Conservation (phyloP, 2,888 invertebrate species). For the Gryllus longicercus region DNA sequence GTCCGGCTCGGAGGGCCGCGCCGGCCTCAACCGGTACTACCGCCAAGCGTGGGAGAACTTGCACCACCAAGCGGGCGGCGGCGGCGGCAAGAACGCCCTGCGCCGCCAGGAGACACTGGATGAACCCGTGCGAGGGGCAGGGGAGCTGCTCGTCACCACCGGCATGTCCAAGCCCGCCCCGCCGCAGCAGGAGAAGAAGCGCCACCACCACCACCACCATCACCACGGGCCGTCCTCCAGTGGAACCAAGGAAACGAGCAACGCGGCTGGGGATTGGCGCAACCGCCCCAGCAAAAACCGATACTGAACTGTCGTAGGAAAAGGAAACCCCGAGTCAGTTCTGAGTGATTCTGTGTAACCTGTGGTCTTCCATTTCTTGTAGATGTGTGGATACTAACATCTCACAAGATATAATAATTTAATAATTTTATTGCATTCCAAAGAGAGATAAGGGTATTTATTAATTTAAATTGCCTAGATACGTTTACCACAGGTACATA, state of each 20-base stretch:
- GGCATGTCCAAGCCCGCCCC: conserved; percentile 43
- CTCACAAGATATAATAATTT: too few relatives aligned
- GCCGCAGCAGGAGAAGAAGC: conserved; percentile 58
- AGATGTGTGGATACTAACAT: too few relatives aligned
- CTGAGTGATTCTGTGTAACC: neutral
- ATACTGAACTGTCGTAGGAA: neutral
- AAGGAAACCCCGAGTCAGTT: neutral
- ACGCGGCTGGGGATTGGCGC: neutral
- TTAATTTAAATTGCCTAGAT: too few relatives aligned
- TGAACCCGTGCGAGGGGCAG: conserved; percentile 56
- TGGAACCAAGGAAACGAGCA: neutral
- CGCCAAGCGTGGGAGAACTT: conserved; percentile 91
- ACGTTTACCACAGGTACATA: neutral
- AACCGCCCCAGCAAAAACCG: neutral
- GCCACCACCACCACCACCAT: conserved; percentile 74
- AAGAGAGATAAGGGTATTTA: too few relatives aligned
- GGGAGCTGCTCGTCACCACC: conserved; percentile 72
- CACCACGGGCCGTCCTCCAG: conserved; percentile 45
- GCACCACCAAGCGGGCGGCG: conserved; percentile 60
- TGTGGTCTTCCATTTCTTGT: neutral
- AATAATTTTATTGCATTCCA: too few relatives aligned
- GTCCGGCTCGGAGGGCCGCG: conserved; percentile 77
- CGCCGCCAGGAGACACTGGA: conserved; percentile 70
- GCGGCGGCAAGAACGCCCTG: conserved; percentile 53
- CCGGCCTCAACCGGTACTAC: conserved; percentile 80